Evolutionary conservation across 2,797 vertebrate genomes (phyloP), one percentile per base, ranked within the genome.

Genomic region (Pristis pectinata): DNA sequence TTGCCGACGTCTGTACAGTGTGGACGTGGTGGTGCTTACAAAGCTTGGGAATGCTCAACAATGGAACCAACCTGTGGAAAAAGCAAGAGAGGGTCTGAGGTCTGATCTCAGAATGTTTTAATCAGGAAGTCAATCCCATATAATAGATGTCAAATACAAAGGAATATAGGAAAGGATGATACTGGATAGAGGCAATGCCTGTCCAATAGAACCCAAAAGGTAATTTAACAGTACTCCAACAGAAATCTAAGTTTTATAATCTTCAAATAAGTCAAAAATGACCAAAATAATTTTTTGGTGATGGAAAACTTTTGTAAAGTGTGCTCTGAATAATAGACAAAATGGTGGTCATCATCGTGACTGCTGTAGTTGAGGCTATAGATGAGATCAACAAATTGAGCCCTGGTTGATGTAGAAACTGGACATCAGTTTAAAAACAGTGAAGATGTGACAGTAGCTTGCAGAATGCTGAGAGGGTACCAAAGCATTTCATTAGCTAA

Each of bases 11-110:
- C 94, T 98, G 98, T 96, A 99, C 98, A 0, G 99, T 99, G 97
- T 99, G 99, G 22, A 98, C 97, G 95, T 99, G 99, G 93, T 98
- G 98, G 95, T 99, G 98, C 0, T 96, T 97, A 95, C 98, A 99
- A 93, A 98, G 96, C 56, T 97, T 97, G 95, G 98, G 98, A 93
- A 98, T 96, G 95, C 97, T 96, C 0, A 97, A 98, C 92, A 96
- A 56, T 61, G 94, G 94, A 77, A 44, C n/a, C 95, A 97, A 97
- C 96, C 98, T 98, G 91, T 41, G 0, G 13, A 24, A 59, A 95
- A 24, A 11, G 0, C 15, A 77, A 30, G 0, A 2, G 0, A 0
- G 10, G 0, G n/a, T 22, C 5, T 67, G 8, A 61, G 95, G 82
- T 72, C 70, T 72, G 82, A 30, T 11, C 10, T 61, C 56, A 30